A percentile compares a stretch with the other conserved stretches of the same genome.
Evolutionary conservation across 1,140 invertebrate species (phyloP).

Genomic region (Drosophila pallidifrons): DNA sequence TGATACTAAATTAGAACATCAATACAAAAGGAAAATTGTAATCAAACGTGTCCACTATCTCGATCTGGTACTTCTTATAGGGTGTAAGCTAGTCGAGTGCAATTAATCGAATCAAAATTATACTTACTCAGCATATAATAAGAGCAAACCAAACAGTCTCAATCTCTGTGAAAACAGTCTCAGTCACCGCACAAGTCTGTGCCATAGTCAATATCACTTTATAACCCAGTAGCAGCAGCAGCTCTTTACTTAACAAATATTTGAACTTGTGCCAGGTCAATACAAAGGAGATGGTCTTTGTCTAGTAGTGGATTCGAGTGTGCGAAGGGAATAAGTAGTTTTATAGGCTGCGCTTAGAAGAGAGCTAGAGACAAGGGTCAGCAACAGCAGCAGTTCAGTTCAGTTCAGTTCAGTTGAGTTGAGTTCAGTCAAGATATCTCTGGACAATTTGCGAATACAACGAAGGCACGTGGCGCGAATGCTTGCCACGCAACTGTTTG

Average conservation of each 20-base stretch:
- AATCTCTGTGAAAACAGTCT: background rate
- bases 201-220: conserved; percentile 3
- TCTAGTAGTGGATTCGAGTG: no score
- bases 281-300: background rate
- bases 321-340: no score
- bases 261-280: background rate
- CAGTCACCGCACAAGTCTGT: background rate
- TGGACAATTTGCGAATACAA: no score
- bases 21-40: background rate
- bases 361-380: no score
- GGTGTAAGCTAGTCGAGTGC: background rate
- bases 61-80: background rate
- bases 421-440: no score
- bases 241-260: conserved; percentile 2
- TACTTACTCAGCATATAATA: background rate
- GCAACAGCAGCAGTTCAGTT: no score
- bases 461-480: no score
- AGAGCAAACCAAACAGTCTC: conserved; percentile 1
- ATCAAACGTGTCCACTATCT: no score
- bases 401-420: no score
- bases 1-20: background rate
- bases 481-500: no score
- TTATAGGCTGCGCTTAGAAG: no score
- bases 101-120: background rate
- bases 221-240: background rate